These are phyloP conservation scores for Dynastes grantii DNA, from an alignment of 2,888 invertebrate species.

Conservation along the genomic window DNA sequence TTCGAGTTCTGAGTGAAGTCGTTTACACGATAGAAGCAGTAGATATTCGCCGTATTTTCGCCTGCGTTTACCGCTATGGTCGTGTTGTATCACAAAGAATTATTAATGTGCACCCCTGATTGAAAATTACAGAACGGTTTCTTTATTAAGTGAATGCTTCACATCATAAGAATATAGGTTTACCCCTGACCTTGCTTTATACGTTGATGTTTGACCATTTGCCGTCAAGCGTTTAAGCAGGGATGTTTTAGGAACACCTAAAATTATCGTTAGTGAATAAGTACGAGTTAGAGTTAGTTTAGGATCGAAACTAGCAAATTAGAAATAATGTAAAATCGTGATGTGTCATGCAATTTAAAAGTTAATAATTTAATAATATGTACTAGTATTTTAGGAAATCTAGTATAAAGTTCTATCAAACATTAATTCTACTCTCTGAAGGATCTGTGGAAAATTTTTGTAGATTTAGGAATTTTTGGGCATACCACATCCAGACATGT, in stretches of 20 bases:
- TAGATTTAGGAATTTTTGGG: too few species aligned
- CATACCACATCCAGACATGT: too few species aligned
- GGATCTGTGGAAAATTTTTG: too few species aligned
- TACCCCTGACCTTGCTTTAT: neutral
- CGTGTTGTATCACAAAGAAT: neutral
- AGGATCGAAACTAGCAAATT: neutral
- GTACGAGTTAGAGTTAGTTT: neutral
- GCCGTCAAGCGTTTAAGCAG: neutral
- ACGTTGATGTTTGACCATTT: neutral
- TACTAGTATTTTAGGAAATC: too few species aligned
- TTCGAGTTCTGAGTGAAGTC: neutral
- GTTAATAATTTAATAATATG: too few species aligned
- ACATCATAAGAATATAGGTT: neutral
- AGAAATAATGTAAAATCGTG: neutral
- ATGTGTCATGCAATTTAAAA: too few species aligned
- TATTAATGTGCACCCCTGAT: constrained; percentile 21
- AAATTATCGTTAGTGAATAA: too few species aligned
- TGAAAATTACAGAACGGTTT: constrained; percentile 6
- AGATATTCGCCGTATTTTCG: neutral
- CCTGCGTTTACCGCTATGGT: neutral
- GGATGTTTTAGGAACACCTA: neutral
- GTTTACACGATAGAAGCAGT: neutral
- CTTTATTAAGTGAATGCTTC: neutral
- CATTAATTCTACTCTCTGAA: too few species aligned
- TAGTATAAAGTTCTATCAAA: too few species aligned